A percentile compares a stretch with the other conserved stretches of the same genome.
Evolutionary conservation across 1,140 invertebrate genomes (phyloP).

Genomic region (Drosophila malerkotliana): DNA sequence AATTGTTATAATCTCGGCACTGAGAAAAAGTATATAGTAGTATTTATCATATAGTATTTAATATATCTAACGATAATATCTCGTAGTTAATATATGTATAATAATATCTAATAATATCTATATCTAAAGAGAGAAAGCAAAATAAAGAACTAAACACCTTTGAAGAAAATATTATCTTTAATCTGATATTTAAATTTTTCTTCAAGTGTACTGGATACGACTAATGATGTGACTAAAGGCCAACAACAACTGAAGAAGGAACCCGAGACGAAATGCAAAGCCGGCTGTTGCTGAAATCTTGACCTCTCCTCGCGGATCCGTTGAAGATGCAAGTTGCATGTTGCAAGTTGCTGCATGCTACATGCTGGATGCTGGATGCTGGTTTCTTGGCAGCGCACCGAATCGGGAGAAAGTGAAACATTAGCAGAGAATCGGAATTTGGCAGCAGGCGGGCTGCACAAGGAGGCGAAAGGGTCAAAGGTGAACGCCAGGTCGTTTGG

Average conservation of each 20-base stretch:
- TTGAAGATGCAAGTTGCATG: background rate
- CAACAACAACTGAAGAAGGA: conserved; percentile 22
- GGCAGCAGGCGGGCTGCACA: conserved; percentile 8
- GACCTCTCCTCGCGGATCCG: conserved; percentile 49
- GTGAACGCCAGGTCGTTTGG: conserved; percentile 43
- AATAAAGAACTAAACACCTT: background rate
- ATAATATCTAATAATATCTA: too few species aligned
- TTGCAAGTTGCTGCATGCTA: background rate
- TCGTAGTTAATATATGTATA: too few species aligned
- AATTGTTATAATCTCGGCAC: background rate
- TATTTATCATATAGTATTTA: too few species aligned
- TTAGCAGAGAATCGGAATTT: conserved; percentile 44
- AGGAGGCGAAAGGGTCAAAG: conserved; percentile 29
- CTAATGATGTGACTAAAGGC: conserved; percentile 57
- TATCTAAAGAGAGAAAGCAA: too few species aligned
- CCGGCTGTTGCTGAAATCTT: conserved; percentile 68
- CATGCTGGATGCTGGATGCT: conserved; percentile 17
- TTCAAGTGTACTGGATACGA: conserved; percentile 17
- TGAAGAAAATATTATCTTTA: too few species aligned
- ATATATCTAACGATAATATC: background rate
- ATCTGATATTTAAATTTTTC: background rate
- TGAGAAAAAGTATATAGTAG: too few species aligned
- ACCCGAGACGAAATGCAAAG: conserved; percentile 12
- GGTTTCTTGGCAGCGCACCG: conserved; percentile 61
- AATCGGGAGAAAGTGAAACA: conserved; percentile 76